Evolutionary conservation across 2,888 invertebrate species (phyloP).

Genomic region (Eumerus sabulonum): DNA sequence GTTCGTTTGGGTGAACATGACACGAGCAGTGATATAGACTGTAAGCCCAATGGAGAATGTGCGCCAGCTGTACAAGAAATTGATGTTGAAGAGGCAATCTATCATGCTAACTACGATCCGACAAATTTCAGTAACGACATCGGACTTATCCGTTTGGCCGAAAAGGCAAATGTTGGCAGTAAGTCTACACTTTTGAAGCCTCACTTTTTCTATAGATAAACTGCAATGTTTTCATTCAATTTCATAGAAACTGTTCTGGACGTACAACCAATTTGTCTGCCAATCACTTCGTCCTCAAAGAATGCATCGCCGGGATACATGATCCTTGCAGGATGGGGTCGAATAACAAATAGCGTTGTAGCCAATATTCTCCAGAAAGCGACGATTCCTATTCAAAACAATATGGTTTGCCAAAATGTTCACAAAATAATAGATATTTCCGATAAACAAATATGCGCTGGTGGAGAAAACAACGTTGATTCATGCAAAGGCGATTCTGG

Average conservation of each 20-base stretch:
- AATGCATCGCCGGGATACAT: conserved; percentile 57
- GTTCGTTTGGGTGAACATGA: conserved; percentile 79
- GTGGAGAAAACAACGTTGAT: conserved; percentile 75
- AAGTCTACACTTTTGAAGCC: conserved; percentile 14
- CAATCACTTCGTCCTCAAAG: conserved; percentile 70
- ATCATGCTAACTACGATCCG: conserved; percentile 80
- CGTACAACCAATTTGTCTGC: conserved; percentile 75
- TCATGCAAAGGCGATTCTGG: conserved; percentile 69
- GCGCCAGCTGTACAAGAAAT: conserved; percentile 78
- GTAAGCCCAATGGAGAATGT: conserved; percentile 74
- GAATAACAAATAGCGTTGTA: conserved; percentile 69
- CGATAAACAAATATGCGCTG: conserved; percentile 80
- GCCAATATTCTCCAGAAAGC: conserved; percentile 71
- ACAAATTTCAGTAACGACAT: conserved; percentile 80
- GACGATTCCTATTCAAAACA: conserved; percentile 62
- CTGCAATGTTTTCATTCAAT: neutral
- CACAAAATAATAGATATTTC: conserved; percentile 72
- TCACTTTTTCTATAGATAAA: neutral
- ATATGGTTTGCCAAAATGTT: conserved; percentile 71
- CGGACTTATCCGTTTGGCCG: conserved; percentile 80
- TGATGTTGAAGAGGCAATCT: conserved; percentile 75
- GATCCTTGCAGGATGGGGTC: conserved; percentile 75
- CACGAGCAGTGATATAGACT: conserved; percentile 73
- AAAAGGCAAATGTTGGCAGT: conserved; percentile 72
- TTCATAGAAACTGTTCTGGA: conserved; percentile 57